A percentile compares a stretch with the other conserved stretches of the same genome.
Conservation (phyloP, 2,797 vertebrate genomes). For the Acipenser oxyrinchus region DNA sequence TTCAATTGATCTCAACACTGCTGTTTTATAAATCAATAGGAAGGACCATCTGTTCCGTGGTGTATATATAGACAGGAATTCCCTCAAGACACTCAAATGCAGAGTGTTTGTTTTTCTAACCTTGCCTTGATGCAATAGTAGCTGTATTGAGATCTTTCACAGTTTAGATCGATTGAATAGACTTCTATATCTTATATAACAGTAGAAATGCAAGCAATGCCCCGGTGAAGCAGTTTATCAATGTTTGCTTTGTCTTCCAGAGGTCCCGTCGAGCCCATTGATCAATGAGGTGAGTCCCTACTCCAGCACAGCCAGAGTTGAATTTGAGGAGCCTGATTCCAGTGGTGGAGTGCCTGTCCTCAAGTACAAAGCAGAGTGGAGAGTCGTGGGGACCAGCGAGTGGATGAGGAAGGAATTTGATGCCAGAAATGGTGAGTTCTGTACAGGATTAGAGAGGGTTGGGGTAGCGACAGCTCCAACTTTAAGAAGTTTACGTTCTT, state of each 20-base stretch:
- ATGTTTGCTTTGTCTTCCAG: conserved; percentile 45
- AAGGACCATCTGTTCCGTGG: too few relatives aligned
- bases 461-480: background rate
- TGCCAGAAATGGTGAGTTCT: conserved; percentile 69
- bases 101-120: too few relatives aligned
- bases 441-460: accelerated
- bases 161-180: too few relatives aligned
- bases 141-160: too few relatives aligned
- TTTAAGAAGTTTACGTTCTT: conserved; percentile 12
- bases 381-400: conserved; percentile 48
- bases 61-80: too few relatives aligned
- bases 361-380: conserved; percentile 83
- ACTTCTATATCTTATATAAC: too few relatives aligned
- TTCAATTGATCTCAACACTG: too few relatives aligned
- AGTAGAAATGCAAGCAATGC: too few relatives aligned
- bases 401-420: conserved; percentile 71
- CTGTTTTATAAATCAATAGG: too few relatives aligned
- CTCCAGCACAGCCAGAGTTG: conserved; percentile 83
- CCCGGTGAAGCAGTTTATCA: too few relatives aligned
- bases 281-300: conserved; percentile 79
- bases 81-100: too few relatives aligned
- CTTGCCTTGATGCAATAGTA: too few relatives aligned
- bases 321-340: conserved; percentile 83
- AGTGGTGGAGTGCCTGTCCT: conserved; percentile 86
- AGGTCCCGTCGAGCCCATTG: conserved; percentile 84